Base-by-base conservation (phyloP, 2,888 invertebrate genomes). In the Caenorhabditis angaria region DNA sequence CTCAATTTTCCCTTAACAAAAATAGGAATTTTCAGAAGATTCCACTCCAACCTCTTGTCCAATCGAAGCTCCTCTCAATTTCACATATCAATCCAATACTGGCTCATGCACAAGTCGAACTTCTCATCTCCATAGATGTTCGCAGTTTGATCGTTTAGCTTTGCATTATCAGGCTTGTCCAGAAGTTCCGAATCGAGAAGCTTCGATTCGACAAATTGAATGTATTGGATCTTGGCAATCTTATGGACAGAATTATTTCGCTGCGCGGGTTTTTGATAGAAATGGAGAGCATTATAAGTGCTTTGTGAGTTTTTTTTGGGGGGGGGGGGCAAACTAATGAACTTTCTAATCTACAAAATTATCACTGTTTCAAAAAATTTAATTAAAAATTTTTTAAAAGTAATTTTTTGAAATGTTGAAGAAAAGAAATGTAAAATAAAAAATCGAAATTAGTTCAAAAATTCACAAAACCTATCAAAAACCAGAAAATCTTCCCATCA, bases 131-230 rank as follows among this genome's bases (percentile, higher is more conserved):
- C 71, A 69, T 29, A 57, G 78, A 59, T 78, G 78, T 65, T 66
- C 78, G 10, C 75, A 78, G 55, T 71, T 68, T 53, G 71, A 78
- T 55, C 76, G 78, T 27, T 57, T 78, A 1, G 61, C 78, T 22
- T 58, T 78, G 24, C 70, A 74, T 29, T 78, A 73, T 62, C 76
- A 78, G 47, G 76, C 78, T 0, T 78, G 78, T 61, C 78, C 78
- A 3, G 78, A 78, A 59, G 71, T 73, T 54, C 78, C 78, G 20
- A 73, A 76, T 48, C 28, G 76, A 41, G 78, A 78, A 48, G 64
- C 76, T 20, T 58, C 69, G 53, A 70, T 78, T 12, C 73, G 73
- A 57, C 76, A 78, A 61, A 70, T 78, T 73, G 78, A 78, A 41
- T 78, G 78, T 54, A 78, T 78, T 53, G 78, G 69, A 6, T 41